These are phyloP conservation scores for Hartigia nigra DNA, from an alignment of 2,888 invertebrate genomes.

Conservation along the genomic window DNA sequence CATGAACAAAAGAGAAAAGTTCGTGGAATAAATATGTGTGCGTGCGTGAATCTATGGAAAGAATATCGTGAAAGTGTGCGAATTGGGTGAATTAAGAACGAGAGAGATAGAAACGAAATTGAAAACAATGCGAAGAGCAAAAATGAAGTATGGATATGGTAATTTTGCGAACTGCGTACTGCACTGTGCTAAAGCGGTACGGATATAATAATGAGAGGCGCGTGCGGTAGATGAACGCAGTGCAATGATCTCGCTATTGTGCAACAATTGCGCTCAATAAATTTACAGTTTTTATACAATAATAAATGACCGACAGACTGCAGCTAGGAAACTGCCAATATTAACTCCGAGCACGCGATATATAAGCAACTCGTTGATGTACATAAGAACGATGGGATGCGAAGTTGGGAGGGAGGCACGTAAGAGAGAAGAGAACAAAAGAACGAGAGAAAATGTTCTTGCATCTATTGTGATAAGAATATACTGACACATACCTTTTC, in stretches of 20 bases:
- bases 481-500: neutral
- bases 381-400: neutral
- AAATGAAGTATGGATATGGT: neutral
- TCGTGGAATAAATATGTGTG: neutral
- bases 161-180: neutral
- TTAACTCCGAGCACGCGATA: conserved; percentile 34
- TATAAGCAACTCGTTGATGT: neutral
- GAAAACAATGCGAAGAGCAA: neutral
- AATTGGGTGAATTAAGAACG: neutral
- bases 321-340: conserved; percentile 62
- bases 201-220: neutral
- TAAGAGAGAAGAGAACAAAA: neutral
- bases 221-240: conserved; percentile 35
- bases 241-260: conserved; percentile 60
- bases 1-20: neutral
- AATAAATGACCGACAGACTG: conserved; percentile 52
- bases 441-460: neutral
- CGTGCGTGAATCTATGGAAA: neutral
- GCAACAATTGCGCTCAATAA: conserved; percentile 60
- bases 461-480: neutral
- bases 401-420: neutral
- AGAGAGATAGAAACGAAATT: conserved; percentile 11
- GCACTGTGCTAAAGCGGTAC: neutral
- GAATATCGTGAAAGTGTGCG: neutral
- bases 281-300: conserved; percentile 61